These are phyloP conservation scores for Seira musarum DNA, from an alignment of 2,888 invertebrate species.

Conservation along the genomic window DNA sequence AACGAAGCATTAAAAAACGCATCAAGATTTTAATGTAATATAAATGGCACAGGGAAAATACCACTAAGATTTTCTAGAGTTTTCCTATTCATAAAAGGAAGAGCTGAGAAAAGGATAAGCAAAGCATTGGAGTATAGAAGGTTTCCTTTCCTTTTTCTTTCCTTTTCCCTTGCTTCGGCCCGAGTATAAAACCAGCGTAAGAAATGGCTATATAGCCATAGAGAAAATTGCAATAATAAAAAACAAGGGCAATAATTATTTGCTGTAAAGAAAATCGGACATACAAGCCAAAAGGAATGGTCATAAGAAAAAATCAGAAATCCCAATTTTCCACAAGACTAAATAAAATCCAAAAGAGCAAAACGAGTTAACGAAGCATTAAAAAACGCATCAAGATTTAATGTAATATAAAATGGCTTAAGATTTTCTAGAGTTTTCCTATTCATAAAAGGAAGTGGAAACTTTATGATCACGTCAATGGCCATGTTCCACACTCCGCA, in stretches of 20 bases:
- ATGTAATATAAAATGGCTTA: no score
- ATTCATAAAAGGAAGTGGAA: not conserved
- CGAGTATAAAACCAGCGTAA: no score
- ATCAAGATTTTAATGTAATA: constrained; percentile 2
- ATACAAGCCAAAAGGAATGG: no score
- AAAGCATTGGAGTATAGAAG: no score
- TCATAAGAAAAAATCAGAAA: constrained; percentile 17
- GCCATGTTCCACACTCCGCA: not conserved
- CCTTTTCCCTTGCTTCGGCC: no score
- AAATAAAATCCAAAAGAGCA: not conserved
- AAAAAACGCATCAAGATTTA: constrained; percentile 7
- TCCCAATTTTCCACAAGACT: constrained; percentile 55
- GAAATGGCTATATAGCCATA: not conserved
- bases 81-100: no score
- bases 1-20: not conserved
- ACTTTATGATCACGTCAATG: not conserved
- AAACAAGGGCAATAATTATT: constrained; percentile 23
- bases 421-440: not conserved
- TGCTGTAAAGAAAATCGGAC: constrained; percentile 39
- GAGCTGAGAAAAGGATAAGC: no score
- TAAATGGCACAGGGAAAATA: no score
- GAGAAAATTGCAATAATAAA: constrained; percentile 8
- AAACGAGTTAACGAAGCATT: not conserved
- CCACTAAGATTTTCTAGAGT: no score
- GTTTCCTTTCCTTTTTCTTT: no score